Evolutionary conservation across 1,140 invertebrate species (phyloP), one percentile per base, ranked within the genome.

Genomic region (Bicyclus anynana): DNA sequence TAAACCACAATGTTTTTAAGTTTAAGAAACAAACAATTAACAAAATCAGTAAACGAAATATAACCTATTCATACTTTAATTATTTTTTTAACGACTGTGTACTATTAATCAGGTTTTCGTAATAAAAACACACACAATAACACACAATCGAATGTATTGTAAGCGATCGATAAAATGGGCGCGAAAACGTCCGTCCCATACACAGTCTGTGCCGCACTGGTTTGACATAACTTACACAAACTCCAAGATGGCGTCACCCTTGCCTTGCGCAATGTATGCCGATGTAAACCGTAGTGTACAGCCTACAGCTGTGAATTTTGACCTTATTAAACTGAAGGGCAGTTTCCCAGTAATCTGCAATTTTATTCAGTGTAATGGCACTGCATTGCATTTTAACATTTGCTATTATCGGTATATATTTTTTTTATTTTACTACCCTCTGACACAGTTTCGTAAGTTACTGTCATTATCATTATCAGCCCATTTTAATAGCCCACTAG

Each of bases 61-160:
- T 23, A 2, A 23, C 23, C 26, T 26, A 49, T 5, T 40, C 48
- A 54, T 42, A 33, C 10, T 33, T 33, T 12, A 33, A 9, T 27
- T 33, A 33, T n/a, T 33, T 33, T 33, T 12, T 10, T 1, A 12
- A 12, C 0, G 4, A 7, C 4, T 42, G 17, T 49, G 56, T 26
- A 63, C 17, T 50, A 51, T 63, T 52, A 52, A 21, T 44, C 12
- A 51, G 54, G 62, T 64, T 59, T 59, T 62, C 29, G 20, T 40
- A 52, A 47, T 17, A 50, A 72, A 76, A 80, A 82, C 79, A 78
- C 69, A n/a, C 53, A 74, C 67, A 80, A 76, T 80, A 78, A 80
- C 76, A 75, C 69, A 26, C 18, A 37, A 38, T 54, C 53, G 33
- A 37, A 49, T 46, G 42, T 57, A 37, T 61, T 46, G 33, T 44